Percentiles rank a stretch among this genome's conserved stretches.
Conservation (phyloP, 2,113 vertebrate species). For the Mionectes macconnelli region DNA sequence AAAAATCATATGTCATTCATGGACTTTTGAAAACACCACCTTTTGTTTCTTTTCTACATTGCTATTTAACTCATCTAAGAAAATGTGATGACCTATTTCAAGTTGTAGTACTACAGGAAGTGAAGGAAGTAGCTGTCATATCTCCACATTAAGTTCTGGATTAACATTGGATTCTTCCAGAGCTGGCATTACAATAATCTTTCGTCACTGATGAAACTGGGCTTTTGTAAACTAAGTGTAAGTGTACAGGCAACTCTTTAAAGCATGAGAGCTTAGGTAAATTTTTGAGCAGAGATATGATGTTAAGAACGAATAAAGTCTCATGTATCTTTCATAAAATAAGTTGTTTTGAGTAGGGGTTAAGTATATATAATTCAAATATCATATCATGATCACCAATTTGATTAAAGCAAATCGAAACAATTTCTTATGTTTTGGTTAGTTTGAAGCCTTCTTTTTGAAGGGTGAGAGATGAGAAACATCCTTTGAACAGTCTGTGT, state of each 20-base stretch:
- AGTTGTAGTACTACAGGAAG: background rate
- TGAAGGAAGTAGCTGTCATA: background rate
- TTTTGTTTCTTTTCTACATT: fast-evolving
- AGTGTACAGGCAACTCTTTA: background rate
- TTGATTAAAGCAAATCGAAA: background rate
- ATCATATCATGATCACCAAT: background rate
- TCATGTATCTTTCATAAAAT: background rate
- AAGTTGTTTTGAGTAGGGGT: background rate
- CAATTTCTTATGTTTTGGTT: background rate
- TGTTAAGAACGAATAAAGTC: background rate
- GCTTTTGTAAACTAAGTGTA: background rate
- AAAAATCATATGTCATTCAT: background rate
- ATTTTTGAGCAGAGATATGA: background rate
- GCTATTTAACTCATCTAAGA: background rate
- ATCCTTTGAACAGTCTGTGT: background rate
- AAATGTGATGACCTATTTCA: background rate
- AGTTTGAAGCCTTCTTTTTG: background rate
- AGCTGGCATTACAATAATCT: background rate
- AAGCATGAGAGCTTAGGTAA: background rate
- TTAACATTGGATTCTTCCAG: background rate
- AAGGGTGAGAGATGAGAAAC: background rate
- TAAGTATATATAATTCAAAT: background rate
- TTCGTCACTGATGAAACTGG: background rate
- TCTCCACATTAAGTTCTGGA: background rate
- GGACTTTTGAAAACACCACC: background rate